Evolutionary conservation across 1,140 invertebrate genomes (phyloP).

Genomic region (Pseudomyrmex pallidus): DNA sequence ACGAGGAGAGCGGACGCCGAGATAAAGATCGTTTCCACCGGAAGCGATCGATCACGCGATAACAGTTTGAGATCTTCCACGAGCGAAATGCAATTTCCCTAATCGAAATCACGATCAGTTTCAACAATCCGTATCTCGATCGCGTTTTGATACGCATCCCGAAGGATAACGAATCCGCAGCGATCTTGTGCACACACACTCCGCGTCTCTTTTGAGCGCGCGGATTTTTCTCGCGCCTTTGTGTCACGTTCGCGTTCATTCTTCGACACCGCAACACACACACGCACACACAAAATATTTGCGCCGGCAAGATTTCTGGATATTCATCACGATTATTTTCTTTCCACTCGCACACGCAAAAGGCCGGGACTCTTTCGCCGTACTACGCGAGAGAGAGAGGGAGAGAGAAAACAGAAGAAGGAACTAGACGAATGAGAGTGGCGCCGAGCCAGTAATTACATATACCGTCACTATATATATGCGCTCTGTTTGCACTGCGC

Average conservation of each 20-base stretch:
- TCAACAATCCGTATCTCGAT: neutral
- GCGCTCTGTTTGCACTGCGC: neutral
- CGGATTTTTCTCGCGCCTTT: slow-evolving; percentile 18
- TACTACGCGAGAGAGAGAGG: slow-evolving; percentile 1
- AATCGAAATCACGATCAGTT: slow-evolving; percentile 14
- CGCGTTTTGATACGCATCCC: neutral
- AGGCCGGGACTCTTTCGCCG: slow-evolving; percentile 40
- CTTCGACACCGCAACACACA: slow-evolving; percentile 33
- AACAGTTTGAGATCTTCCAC: neutral
- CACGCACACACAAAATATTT: slow-evolving; percentile 33
- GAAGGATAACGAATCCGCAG: neutral
- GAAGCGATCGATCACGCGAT: slow-evolving; percentile 17
- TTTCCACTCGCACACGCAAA: slow-evolving; percentile 30
- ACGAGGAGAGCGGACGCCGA: neutral
- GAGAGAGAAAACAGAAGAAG: slow-evolving; percentile 29
- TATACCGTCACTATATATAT: neutral
- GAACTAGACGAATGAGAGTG: slow-evolving; percentile 16
- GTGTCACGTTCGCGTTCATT: slow-evolving; percentile 21
- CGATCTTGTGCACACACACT: neutral
- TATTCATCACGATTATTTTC: slow-evolving; percentile 68
- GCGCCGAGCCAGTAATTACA: slow-evolving; percentile 27
- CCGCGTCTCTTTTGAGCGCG: slow-evolving; percentile 9
- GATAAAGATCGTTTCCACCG: slow-evolving; percentile 13
- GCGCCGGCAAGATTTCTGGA: slow-evolving; percentile 58
- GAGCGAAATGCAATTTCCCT: neutral